phyloP scores from a whole-genome alignment of 1,140 invertebrate genomes.

The Magallana ariakensis region DNA sequence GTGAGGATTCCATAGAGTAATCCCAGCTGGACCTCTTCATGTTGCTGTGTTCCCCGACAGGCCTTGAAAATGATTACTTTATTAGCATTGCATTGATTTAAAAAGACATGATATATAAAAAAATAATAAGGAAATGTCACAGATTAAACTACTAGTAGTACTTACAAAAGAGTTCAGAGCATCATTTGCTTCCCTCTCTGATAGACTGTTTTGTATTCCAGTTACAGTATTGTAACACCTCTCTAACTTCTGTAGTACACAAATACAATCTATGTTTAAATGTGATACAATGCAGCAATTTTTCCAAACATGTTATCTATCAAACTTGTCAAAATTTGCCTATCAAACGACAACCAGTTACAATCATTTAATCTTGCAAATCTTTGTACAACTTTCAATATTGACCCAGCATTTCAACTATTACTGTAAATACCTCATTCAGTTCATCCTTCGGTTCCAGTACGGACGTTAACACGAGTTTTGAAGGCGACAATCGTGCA shows the following conservation, averaged over 20 bases:
- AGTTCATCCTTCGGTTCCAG: slow-evolving; percentile 57
- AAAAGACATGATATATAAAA: background rate
- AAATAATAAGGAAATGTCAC: background rate
- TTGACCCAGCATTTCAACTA: too few relatives aligned
- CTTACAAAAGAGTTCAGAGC: slow-evolving; percentile 86
- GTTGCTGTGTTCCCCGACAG: slow-evolving; percentile 92
- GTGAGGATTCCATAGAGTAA: slow-evolving; percentile 92
- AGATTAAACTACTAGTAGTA: slow-evolving; percentile 19
- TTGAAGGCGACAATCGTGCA: slow-evolving; percentile 40
- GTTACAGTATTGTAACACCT: slow-evolving; percentile 82
- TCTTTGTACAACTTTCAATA: too few relatives aligned
- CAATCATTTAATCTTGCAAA: too few relatives aligned
- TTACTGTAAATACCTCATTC: slow-evolving; percentile 40
- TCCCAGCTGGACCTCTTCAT: slow-evolving; percentile 93
- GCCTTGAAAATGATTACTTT: slow-evolving; percentile 67
- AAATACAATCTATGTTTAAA: background rate
- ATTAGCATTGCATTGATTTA: too few relatives aligned
- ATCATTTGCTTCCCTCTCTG: slow-evolving; percentile 96
- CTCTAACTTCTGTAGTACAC: slow-evolving; percentile 66
- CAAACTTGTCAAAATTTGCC: too few relatives aligned
- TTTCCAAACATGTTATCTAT: too few relatives aligned
- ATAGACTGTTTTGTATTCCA: slow-evolving; percentile 88
- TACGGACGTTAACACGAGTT: slow-evolving; percentile 49
- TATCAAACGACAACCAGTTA: too few relatives aligned
- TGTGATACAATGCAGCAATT: too few relatives aligned